Evolutionary conservation across 2,797 vertebrate genomes (phyloP).

Genomic region (Typhlichthys eigenmanni): DNA sequence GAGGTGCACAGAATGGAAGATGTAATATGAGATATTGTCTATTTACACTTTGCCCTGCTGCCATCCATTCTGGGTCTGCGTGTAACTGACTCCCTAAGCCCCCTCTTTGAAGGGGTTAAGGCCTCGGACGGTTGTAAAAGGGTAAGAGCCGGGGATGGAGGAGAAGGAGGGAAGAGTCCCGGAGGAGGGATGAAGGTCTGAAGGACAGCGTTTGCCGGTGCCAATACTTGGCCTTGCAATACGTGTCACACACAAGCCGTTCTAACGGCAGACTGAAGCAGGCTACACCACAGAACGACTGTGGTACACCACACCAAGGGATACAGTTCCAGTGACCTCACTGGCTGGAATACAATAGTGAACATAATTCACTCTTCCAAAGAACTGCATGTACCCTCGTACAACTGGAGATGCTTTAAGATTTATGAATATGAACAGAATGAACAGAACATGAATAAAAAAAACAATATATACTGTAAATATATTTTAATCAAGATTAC

Average conservation of each 20-base stretch:
- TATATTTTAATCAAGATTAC: too few relatives aligned
- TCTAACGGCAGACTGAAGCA: not conserved
- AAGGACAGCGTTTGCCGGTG: constrained; percentile 13
- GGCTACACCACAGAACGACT: not conserved
- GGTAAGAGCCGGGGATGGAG: constrained; percentile 42
- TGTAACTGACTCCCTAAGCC: constrained; percentile 65
- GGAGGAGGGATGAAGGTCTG: not conserved
- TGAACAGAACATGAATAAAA: too few relatives aligned
- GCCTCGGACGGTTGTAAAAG: constrained; percentile 41
- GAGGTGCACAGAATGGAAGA: constrained; percentile 70
- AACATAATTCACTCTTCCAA: too few relatives aligned
- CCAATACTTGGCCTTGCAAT: constrained; percentile 7
- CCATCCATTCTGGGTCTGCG: constrained; percentile 49
- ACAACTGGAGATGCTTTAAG: too few relatives aligned
- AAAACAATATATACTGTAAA: too few relatives aligned
- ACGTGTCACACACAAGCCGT: not conserved
- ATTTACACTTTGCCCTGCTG: constrained; percentile 46
- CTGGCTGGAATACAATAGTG: too few relatives aligned
- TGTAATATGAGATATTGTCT: constrained; percentile 72
- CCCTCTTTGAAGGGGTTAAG: constrained; percentile 65
- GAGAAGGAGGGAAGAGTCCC: constrained; percentile 18
- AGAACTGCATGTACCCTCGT: too few relatives aligned
- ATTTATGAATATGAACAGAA: too few relatives aligned
- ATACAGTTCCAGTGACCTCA: too few relatives aligned
- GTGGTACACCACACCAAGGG: too few relatives aligned